These are phyloP conservation scores for Odontomachus brunneus DNA, from an alignment of 1,140 invertebrate genomes.

Conservation along the genomic window DNA sequence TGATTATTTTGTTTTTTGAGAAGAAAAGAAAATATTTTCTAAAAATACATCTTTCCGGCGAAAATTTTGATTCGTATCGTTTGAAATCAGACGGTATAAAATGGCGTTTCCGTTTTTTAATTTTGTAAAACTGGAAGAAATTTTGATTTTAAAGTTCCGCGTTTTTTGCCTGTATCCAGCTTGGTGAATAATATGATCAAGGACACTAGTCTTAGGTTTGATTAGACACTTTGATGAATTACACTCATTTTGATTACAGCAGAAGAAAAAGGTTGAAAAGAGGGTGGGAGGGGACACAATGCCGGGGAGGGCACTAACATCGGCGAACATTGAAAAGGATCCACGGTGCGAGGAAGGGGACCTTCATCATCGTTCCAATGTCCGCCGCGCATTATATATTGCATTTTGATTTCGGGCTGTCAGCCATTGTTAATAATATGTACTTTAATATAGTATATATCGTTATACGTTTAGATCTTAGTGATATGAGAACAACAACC, in stretches of 20 bases:
- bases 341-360: conserved; percentile 32
- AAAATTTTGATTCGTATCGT: conserved; percentile 39
- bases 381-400: conserved; percentile 67
- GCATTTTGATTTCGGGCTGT: conserved; percentile 78
- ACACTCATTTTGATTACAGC: conserved; percentile 43
- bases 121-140: conserved; percentile 3
- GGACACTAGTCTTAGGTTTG: conserved; percentile 40
- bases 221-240: conserved; percentile 50
- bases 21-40: not conserved
- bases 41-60: conserved; percentile 21
- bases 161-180: conserved; percentile 67
- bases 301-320: conserved; percentile 65
- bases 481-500: conserved; percentile 25
- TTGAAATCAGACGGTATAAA: no score
- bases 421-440: conserved; percentile 70
- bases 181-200: conserved; percentile 16
- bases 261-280: conserved; percentile 16
- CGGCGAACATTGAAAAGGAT: conserved; percentile 71
- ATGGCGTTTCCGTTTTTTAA: no score
- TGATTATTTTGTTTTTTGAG: not conserved
- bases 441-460: conserved; percentile 57
- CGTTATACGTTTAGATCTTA: conserved; percentile 60
- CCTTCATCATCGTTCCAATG: conserved; percentile 61
- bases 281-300: not conserved
- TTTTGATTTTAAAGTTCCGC: conserved; percentile 33